Evolutionary conservation across 2,888 invertebrate species (phyloP), one percentile per base, ranked within the genome.

Genomic region (Lycaena phlaeas): DNA sequence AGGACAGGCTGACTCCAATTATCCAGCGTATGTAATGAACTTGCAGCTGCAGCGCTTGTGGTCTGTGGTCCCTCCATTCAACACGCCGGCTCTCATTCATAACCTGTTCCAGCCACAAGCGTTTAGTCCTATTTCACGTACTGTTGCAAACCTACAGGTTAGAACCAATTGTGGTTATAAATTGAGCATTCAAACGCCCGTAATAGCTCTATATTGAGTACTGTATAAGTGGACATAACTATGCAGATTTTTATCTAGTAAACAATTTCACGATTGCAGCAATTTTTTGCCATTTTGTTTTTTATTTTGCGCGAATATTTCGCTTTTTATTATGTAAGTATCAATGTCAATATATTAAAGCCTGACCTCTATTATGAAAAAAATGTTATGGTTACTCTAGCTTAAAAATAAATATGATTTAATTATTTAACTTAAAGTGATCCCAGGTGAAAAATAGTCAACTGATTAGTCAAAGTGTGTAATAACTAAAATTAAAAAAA

Each of bases 11-110:
- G 26, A 14, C 14, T n/a, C 27, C 40, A 40, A 40, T 40, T 40
- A 40, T 17, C 34, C 27, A 12, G 18, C 3, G 36, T 36, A 14
- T 36, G 27, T 36, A 22, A 12, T 22, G 25, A 38, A 36, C 15
- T 40, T 34, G 48, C 52, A 51, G 48, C 51, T 51, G 48, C 40
- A 42, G 43, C 44, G 45, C 53, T 55, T 72, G 71, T 55, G 71
- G 69, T 65, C 36, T 63, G 68, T 53, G 66, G 73, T 71, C 54
- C 53, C 50, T 60, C n/a, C 63, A 71, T 68, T 72, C 59, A 64
- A 53, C 50, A 50, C 46, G 46, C 44, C 50, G 52, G 45, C 53
- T 47, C 52, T 59, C 64, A 71, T 71, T 72, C 68, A 68, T 58
- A 61, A 59, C 54, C 47, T 28, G 46, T 54, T 50, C 53, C 55